phyloP scores from a whole-genome alignment of 2,888 invertebrate genomes.

The Mystacides longicornis region DNA sequence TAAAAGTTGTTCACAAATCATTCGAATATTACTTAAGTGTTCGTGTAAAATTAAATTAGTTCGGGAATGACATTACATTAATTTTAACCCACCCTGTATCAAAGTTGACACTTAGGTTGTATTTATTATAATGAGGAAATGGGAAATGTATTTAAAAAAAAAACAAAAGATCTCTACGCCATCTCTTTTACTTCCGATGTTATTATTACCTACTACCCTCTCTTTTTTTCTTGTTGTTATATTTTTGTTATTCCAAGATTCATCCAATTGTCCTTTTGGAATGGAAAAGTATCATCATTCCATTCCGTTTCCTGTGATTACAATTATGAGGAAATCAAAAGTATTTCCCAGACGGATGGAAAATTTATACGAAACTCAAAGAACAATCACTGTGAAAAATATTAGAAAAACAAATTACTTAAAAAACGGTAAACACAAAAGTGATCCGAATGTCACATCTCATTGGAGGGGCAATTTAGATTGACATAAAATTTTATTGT shows the following conservation, averaged over 20 bases:
- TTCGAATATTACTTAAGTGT: too few relatives aligned
- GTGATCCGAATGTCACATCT: too few relatives aligned
- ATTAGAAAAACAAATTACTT: too few relatives aligned
- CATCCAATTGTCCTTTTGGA: slow-evolving; percentile 5
- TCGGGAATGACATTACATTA: too few relatives aligned
- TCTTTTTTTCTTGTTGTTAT: not conserved
- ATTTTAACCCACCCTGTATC: not conserved
- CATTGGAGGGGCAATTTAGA: too few relatives aligned
- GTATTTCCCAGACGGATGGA: not conserved
- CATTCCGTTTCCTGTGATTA: slow-evolving; percentile 13
- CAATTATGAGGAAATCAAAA: slow-evolving; percentile 17
- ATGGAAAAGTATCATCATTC: slow-evolving; percentile 10
- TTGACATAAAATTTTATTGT: too few relatives aligned
- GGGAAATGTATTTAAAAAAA: slow-evolving; percentile 1
- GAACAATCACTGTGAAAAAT: not conserved
- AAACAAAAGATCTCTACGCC: not conserved
- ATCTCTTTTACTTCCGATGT: too few relatives aligned
- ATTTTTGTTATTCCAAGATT: slow-evolving; percentile 7
- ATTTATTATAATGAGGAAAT: not conserved
- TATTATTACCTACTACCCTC: too few relatives aligned
- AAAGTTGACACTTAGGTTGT: not conserved
- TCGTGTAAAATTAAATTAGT: too few relatives aligned
- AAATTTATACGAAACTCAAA: not conserved
- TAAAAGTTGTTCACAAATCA: too few relatives aligned
- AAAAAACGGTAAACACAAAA: too few relatives aligned